Evolutionary conservation across 2,113 vertebrate species (phyloP), one percentile per base, ranked within the genome.

Genomic region (Cygnus atratus): DNA sequence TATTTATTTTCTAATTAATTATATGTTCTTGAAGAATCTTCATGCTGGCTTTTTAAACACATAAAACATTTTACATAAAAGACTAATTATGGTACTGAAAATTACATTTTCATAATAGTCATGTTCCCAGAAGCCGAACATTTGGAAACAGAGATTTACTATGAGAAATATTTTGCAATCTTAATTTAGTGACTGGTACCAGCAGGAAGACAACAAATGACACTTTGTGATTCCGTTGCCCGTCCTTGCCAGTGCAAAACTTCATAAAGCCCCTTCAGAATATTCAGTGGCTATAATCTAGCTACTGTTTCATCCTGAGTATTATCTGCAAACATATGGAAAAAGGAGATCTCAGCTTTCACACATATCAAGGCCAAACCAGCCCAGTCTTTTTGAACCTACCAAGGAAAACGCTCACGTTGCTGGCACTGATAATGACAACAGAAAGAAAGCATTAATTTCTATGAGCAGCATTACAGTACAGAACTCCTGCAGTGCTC

Each of bases 401-500:
- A 82, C 50, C 65, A 96, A 96, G 66, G 75, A 92, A 91, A 97
- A 67, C 62, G 70, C 57, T 91, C 72, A 61, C n/a, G 73, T 73
- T 94, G 74, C 68, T 95, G 96, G 84, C 97, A 95, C 52, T 52
- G 73, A 88, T 93, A 94, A 85, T 79, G 87, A 85, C 91, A 97
- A 80, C 79, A 84, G 81, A 96, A 95, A 97, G 76, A 37, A 97
- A 97, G 68, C 92, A 73, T 88, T 97, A 63, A 84, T 97, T 96
- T 95, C 24, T 73, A 94, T 91, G 94, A 95, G 92, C 41, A 92
- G 44, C 91, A 81, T 94, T 95, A 96, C 84, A 95, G 91, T 35
- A 43, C 63, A 70, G 91, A 62, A 26, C 78, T 95, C 97, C 96
- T 58, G 93, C 96, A 2, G 48, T 70, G 97, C 97, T 84, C 94